Conservation (phyloP, 2,888 invertebrate genomes). For the Diabrotica balteata region DNA sequence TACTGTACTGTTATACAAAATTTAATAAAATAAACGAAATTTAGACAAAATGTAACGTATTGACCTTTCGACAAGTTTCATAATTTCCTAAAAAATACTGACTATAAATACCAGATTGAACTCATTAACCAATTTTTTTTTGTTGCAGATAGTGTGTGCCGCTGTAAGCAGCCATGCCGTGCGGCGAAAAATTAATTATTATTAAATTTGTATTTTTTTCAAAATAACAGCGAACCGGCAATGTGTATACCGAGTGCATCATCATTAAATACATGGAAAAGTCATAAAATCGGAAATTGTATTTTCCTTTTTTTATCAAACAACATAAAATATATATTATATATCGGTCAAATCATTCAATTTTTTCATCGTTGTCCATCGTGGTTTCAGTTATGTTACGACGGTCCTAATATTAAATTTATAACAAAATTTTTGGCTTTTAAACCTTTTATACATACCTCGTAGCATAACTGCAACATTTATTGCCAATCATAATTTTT, state of each 20-base stretch:
- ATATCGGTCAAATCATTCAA: conserved; percentile 35
- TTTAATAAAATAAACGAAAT: too few species aligned
- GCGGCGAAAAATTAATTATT: conserved; percentile 55
- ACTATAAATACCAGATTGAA: too few species aligned
- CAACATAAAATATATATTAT: conserved; percentile 30
- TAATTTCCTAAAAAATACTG: background rate
- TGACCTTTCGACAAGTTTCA: too few species aligned
- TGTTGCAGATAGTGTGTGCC: conserved; percentile 59
- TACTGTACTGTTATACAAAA: too few species aligned
- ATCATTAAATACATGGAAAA: conserved; percentile 42
- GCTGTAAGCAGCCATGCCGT: conserved; percentile 59
- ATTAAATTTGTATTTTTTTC: conserved; percentile 58
- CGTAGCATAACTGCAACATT: conserved; percentile 48
- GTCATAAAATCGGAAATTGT: conserved; percentile 44
- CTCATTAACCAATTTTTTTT: conserved; percentile 40
- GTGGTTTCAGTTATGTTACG: conserved; percentile 28
- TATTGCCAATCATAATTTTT: conserved; percentile 48
- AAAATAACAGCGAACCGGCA: conserved; percentile 60
- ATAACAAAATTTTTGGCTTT: conserved; percentile 10
- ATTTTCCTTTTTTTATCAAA: conserved; percentile 49
- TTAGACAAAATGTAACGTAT: too few species aligned
- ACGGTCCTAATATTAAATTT: conserved; percentile 9
- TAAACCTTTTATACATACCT: conserved; percentile 37
- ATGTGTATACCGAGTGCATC: conserved; percentile 59
- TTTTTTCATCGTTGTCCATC: conserved; percentile 38